Conservation (phyloP, 2,797 vertebrate species). For the Anisognathus igniventris region DNA sequence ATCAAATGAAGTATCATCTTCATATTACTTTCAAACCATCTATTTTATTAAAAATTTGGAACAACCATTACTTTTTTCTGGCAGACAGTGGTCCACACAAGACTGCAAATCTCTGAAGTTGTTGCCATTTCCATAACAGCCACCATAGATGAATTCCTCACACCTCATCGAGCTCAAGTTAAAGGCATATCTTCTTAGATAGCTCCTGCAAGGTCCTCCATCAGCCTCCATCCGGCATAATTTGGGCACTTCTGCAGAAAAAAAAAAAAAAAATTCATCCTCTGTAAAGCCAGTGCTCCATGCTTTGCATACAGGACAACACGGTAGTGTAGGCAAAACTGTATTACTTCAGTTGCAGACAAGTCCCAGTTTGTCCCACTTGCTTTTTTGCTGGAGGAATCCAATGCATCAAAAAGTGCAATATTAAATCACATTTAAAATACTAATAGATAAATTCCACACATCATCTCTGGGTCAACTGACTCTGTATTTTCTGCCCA, state of each 20-base stretch:
- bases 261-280: neutral
- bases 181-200: constrained; percentile 80
- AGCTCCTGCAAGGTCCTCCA: constrained; percentile 73
- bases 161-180: constrained; percentile 89
- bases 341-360: accelerated
- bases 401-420: neutral
- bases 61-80: constrained; percentile 77
- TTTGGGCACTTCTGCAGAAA: constrained; percentile 81
- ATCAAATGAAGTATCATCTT: constrained; percentile 31
- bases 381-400: neutral
- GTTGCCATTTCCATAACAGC: constrained; percentile 82
- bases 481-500: neutral
- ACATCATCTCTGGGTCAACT: accelerated
- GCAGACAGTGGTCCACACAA: constrained; percentile 84
- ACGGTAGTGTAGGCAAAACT: accelerated
- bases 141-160: constrained; percentile 80
- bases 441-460: neutral
- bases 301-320: accelerated
- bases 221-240: constrained; percentile 81
- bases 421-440: neutral
- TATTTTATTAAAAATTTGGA: constrained; percentile 48
- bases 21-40: neutral
- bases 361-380: neutral
- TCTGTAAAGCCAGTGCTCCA: neutral
- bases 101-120: constrained; percentile 76